Percentiles rank a stretch among this genome's conserved stretches.
Evolutionary conservation across 2,113 vertebrate genomes (phyloP).

Genomic region (Protomyctophum bolini): DNA sequence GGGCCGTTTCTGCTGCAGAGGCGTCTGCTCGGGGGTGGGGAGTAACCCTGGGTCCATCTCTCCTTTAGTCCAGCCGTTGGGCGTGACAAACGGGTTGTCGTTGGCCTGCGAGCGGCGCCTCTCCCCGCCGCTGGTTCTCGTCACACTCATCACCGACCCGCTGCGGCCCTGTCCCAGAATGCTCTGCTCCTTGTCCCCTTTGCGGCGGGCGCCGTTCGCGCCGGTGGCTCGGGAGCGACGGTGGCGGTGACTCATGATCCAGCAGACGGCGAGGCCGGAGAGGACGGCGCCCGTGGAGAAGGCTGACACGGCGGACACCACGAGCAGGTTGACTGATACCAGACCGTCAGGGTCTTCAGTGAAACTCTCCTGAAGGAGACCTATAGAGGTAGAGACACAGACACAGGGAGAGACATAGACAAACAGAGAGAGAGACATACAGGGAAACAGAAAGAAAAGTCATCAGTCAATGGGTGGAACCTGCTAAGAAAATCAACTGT

Average conservation of each 20-base stretch:
- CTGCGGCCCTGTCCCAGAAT: constrained; percentile 86
- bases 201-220: constrained; percentile 78
- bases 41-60: constrained; percentile 91
- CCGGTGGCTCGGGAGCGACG: constrained; percentile 70
- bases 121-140: constrained; percentile 82
- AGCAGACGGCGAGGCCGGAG: constrained; percentile 93
- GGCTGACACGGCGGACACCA: constrained; percentile 92
- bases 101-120: constrained; percentile 64
- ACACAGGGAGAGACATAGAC: not conserved
- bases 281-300: constrained; percentile 92
- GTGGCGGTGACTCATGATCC: constrained; percentile 92
- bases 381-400: constrained; percentile 45
- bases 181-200: constrained; percentile 87
- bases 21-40: constrained; percentile 95
- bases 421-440: constrained; percentile 41
- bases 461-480: constrained; percentile 25
- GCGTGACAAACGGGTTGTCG: constrained; percentile 84
- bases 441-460: not conserved
- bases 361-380: constrained; percentile 88
- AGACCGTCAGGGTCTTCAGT: constrained; percentile 89
- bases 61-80: constrained; percentile 89
- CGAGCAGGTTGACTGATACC: constrained; percentile 93
- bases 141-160: constrained; percentile 92
- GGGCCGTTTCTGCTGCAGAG: constrained; percentile 90
- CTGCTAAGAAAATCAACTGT: constrained; percentile 36